Evolutionary conservation across 2,888 invertebrate species (phyloP).

Genomic region (Spodoptera exigua): DNA sequence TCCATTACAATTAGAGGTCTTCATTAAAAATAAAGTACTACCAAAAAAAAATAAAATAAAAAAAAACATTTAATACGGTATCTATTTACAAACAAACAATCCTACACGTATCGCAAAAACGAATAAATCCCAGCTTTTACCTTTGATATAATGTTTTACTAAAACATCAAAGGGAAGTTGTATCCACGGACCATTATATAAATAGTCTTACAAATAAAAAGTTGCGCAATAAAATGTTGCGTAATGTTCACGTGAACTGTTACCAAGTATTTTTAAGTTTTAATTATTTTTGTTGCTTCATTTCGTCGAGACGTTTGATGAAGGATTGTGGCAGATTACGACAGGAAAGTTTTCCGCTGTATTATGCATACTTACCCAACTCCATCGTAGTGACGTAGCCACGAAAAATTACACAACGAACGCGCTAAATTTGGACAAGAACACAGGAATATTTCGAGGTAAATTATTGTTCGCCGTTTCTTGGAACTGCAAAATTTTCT

Average conservation of each 20-base stretch:
- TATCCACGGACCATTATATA: slow-evolving; percentile 55
- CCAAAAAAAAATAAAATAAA: too few relatives aligned
- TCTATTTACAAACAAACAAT: slow-evolving; percentile 19
- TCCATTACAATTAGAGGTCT: too few relatives aligned
- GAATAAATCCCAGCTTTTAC: slow-evolving; percentile 27
- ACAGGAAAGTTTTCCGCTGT: slow-evolving; percentile 45
- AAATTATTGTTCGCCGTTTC: not conserved
- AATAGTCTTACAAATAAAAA: slow-evolving; percentile 56
- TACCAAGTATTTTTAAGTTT: slow-evolving; percentile 67
- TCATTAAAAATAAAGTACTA: too few relatives aligned
- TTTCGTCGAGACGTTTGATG: slow-evolving; percentile 61
- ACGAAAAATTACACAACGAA: slow-evolving; percentile 17
- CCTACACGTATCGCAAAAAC: slow-evolving; percentile 22
- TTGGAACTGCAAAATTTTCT: not conserved
- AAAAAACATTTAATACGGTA: too few relatives aligned
- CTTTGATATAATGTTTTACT: slow-evolving; percentile 11
- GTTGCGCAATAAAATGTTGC: slow-evolving; percentile 59
- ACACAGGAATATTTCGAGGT: slow-evolving; percentile 18
- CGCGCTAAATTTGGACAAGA: slow-evolving; percentile 23
- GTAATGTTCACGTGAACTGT: slow-evolving; percentile 64
- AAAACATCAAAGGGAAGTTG: slow-evolving; percentile 15
- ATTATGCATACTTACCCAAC: slow-evolving; percentile 42
- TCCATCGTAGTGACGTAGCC: slow-evolving; percentile 25
- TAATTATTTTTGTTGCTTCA: slow-evolving; percentile 72
- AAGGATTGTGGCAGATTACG: slow-evolving; percentile 61